Evolutionary conservation across 1,140 invertebrate species (phyloP), one percentile per base, ranked within the genome.

Genomic region (Bombus polaris): DNA sequence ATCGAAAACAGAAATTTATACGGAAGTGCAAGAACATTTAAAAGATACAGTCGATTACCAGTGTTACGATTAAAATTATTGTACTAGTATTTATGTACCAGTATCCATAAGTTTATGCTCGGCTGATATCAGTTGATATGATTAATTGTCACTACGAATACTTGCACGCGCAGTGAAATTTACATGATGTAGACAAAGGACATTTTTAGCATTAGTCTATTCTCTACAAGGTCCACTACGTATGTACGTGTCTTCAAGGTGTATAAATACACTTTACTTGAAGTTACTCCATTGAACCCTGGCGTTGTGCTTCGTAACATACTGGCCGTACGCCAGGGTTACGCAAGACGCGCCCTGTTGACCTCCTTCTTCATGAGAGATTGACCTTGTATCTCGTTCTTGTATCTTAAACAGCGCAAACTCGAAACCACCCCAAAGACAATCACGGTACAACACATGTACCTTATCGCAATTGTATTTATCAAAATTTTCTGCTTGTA

Each of bases 271-370:
- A 93, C 75, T 74, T 85, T 87, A 86, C 76, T 87, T 86, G 89
- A 93, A 91, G 92, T 93, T 95, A 94, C 94, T 94, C 92, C 94
- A 95, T 95, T 95, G 95, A 95, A 95, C 95, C 93, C 94, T 95
- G 93, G 93, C 93, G 92, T 88, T 89, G 84, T 85, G 76, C 84
- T 89, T 89, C 85, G 88, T 75, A 89, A 91, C 89, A 83, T 70
- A 83, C 88, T 93, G 94, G 94, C 90, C 59, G 42, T 75, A 76
- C 89, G 93, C 92, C 94, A 95, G 90, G 88, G 87, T 94, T 94
- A 94, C 93, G 93, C 93, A 94, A 95, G 90, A 75, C 85, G 87
- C 89, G 92, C 91, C 92, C 90, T 87, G 92, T 87, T 94, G 91
- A 95, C 94, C 95, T 94, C 92, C 83, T 95, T 95, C 91, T 85